Evolutionary conservation across 2,888 invertebrate species (phyloP), one percentile per base, ranked within the genome.

Genomic region (Drosophila multiciliata): DNA sequence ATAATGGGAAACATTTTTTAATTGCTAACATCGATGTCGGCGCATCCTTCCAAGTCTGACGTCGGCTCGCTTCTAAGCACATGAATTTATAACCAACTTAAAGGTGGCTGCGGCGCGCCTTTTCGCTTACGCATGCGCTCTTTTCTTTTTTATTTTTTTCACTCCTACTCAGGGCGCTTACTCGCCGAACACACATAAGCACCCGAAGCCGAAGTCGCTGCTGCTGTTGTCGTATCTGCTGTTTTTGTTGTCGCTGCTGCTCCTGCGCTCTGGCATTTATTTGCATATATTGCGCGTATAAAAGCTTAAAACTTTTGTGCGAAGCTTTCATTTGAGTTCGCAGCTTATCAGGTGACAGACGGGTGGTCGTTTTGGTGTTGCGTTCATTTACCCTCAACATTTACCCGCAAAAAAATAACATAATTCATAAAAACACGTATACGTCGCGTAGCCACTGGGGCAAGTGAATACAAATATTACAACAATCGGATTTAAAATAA

Each of bases 261-360:
- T 78, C 66, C 71, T 80, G 77, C 69, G 79, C 75, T 73, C 62
- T 76, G 60, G 61, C 57, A 48, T 42, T 40, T 55, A 77, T 74
- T 83, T 82, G 66, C 73, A 73, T 73, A 75, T 71, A 60, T 45
- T 45, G 67, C 78, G 77, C 83, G 90, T 92, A 92, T 90, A 91
- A 91, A 84, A 90, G 88, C 90, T 82, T 75, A 74, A 77, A 82
- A 76, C 81, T 72, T 77, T 45, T 80, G 80, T 59, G 65, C 62
- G 68, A 71, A 80, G 86, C 86, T 81, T 87, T 87, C 92, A 92
- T 91, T 91, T 90, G 81, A 80, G 82, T 78, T 87, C 66, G 81
- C 79, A 78, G 73, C 75, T 81, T 83, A 82, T 84, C 73, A 89
- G 73, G 73, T 70, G 80, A 83, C 86, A 54, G 83, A 85, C 86